A percentile compares a stretch with the other conserved stretches of the same genome.
These are phyloP conservation scores for Gandaritis pyraliata DNA, from an alignment of 2,888 invertebrate species.

Conservation along the genomic window DNA sequence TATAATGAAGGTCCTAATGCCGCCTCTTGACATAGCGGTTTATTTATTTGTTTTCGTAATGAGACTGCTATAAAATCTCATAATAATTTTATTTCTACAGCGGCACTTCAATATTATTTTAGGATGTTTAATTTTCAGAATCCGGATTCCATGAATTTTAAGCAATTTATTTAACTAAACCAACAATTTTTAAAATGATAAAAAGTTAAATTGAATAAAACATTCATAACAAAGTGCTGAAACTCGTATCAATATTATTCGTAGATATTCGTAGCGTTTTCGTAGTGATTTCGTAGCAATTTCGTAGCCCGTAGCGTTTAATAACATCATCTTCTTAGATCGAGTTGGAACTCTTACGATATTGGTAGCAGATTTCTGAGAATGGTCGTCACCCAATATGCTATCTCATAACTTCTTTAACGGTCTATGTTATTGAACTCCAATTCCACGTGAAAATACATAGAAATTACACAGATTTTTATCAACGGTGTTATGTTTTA, in stretches of 20 bases:
- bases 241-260: not conserved
- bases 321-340: conserved; percentile 60
- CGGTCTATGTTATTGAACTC: conserved; percentile 46
- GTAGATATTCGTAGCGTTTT: conserved; percentile 25
- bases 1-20: too few species aligned
- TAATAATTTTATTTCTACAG: not conserved
- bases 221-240: not conserved
- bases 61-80: not conserved
- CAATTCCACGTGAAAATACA: conserved; percentile 23
- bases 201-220: too few species aligned
- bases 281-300: conserved; percentile 50
- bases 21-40: not conserved
- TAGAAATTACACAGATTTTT: not conserved
- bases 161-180: not conserved
- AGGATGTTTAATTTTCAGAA: not conserved
- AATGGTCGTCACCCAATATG: conserved; percentile 69
- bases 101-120: not conserved
- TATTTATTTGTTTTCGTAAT: conserved; percentile 21
- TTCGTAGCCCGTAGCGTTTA: conserved; percentile 63
- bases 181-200: not conserved
- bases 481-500: conserved; percentile 3
- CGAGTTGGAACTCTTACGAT: conserved; percentile 57
- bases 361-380: conserved; percentile 59
- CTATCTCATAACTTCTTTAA: conserved; percentile 64
- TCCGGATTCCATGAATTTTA: not conserved